Evolutionary conservation across 2,888 invertebrate species (phyloP), one percentile per base, ranked within the genome.

Genomic region (Pyrocoelia pectoralis): DNA sequence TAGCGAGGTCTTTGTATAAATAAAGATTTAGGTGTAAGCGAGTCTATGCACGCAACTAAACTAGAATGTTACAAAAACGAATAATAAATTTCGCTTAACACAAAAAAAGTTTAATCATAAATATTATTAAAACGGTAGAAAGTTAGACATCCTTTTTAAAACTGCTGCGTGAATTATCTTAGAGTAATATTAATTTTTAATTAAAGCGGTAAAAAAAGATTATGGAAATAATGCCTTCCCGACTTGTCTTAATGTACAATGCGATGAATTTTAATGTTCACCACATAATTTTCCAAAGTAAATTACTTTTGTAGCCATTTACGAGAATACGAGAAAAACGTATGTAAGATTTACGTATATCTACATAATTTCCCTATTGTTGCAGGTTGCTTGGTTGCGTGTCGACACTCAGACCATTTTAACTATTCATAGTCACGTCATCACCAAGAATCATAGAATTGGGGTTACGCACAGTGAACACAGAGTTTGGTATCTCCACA

Each of bases 361-460:
- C 6, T 24, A 24, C 24, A 24, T 24, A 24, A 24, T 64, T 15
- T 43, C 13, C 1, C 4, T 15, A 17, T 17, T 46, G 65, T 82
- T 83, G 43, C 83, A 95, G 94, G 93, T 94, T 75, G 94, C 94
- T 76, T 95, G 94, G 94, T 85, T 94, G 61, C 88, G 93, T 68
- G 94, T 94, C 57, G 94, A 94, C 84, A 94, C 94, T 33, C 94
- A 95, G 80, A 94, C 94, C 6, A 93, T 95, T 74, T 85, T 95
- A 72, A 94, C 94, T 43, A 94, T 95, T 75, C 93, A 93, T 67
- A 90, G 88, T 74, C 93, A 94, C 83, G 93, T 94, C 78, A 94
- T 94, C 80, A 94, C 94, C 61, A 92, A 94, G 83, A 94, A 94
- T 83, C 93, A 94, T 81, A 87, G 94, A 71, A 91, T 94, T 78